Base-by-base conservation (phyloP, 2,797 vertebrate species). In the Enteromius treurensis region DNA sequence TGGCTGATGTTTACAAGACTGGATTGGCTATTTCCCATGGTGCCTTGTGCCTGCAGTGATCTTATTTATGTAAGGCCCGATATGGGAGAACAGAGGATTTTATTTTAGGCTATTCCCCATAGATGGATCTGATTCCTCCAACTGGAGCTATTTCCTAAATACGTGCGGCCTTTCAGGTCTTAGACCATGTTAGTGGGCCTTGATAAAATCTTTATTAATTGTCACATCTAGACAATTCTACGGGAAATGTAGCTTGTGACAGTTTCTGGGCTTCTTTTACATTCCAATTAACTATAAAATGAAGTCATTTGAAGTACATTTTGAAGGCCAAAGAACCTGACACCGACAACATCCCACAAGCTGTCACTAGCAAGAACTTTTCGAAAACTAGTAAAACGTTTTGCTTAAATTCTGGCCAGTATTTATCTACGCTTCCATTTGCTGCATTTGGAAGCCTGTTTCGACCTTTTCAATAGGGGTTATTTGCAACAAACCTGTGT, bases 41-140 rank as follows among this genome's bases (percentile, higher is more conserved):
- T 92, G 93, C 93, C 91, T 91, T 94, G 92, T 92, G 94, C 93
- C 92, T 93, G 92, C 90, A 89, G 92, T 90, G 92, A 94, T 95
- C 94, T 95, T 95, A 95, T 95, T 96, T 95, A 95, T 94, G 94
- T 93, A 94, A 95, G 92, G 90, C 92, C 89, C 82, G 93, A 95
- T 95, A 95, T 94, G 94, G 93, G 93, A 95, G 95, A 95, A 95
- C 93, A 93, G 92, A 94, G 92, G 91, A 91, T 93, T 94, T 95
- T 96, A 96, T 96, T 96, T 95, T 95, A 85, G 93, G 93, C 91
- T 94, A 93, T 94, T 95, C 95, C 95, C 95, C 93, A 91, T 91
- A 94, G 94, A 95, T 93, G 92, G 94, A 92, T 95, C 92, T 87
- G 87, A 93, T 94, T 94, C 91, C 92, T 94, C 86, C 90, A 83